These are phyloP conservation scores for Ctenopoma multispine DNA, from an alignment of 2,797 vertebrate species.

Conservation along the genomic window DNA sequence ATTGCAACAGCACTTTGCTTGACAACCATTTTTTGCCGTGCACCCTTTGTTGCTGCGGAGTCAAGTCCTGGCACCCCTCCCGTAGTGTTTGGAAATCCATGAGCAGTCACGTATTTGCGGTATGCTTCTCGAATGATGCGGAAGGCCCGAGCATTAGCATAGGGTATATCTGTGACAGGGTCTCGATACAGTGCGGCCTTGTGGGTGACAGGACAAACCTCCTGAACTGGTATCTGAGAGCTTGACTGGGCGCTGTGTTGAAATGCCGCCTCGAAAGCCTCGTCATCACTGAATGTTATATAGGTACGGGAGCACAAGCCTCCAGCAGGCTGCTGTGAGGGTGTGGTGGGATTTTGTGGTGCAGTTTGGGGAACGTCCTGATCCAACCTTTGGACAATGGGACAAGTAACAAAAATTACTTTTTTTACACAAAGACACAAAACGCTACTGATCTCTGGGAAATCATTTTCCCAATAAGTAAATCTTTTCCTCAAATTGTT, in stretches of 20 bases:
- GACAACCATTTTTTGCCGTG: conserved; percentile 89
- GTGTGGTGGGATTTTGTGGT: conserved; percentile 55
- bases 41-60: conserved; percentile 75
- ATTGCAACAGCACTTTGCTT: conserved; percentile 84
- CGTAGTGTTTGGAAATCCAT: conserved; percentile 90
- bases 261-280: conserved; percentile 89
- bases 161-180: conserved; percentile 96
- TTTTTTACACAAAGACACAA: neutral
- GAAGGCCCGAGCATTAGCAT: conserved; percentile 92
- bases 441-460: neutral
- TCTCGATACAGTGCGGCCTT: conserved; percentile 92
- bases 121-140: conserved; percentile 96
- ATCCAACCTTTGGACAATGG: conserved; percentile 85
- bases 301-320: conserved; percentile 92
- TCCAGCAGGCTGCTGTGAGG: conserved; percentile 43
- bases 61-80: conserved; percentile 72
- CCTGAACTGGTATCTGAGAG: conserved; percentile 86
- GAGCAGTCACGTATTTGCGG: conserved; percentile 93
- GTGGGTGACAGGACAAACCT: conserved; percentile 96
- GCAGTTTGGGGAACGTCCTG: conserved; percentile 83
- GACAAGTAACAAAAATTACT: neutral
- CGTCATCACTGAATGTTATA: conserved; percentile 94
- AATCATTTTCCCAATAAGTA: neutral
- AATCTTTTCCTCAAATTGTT: neutral
- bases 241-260: conserved; percentile 53